Conservation (phyloP, 2,888 invertebrate genomes). For the Pharmacophagus antenor region DNA sequence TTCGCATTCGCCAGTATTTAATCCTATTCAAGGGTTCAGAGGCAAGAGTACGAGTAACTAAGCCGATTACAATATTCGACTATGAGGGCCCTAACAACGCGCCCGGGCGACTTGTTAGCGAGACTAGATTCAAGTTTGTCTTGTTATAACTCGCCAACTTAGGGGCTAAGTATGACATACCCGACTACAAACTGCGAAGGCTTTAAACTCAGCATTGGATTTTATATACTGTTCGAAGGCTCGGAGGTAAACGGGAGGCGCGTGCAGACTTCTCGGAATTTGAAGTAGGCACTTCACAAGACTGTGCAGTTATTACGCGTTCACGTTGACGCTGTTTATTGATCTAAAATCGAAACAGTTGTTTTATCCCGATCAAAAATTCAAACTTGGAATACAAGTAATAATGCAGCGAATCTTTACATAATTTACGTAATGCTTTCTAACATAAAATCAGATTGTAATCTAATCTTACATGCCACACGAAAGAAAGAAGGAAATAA, state of each 20-base stretch:
- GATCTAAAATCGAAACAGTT: too few relatives aligned
- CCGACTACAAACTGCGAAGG: conserved; percentile 42
- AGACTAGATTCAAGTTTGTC: conserved; percentile 57
- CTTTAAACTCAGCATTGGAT: conserved; percentile 38
- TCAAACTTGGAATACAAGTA: background rate
- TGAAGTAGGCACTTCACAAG: conserved; percentile 24
- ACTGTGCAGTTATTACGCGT: conserved; percentile 15
- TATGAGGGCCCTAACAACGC: conserved; percentile 45
- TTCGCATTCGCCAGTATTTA: conserved; percentile 40
- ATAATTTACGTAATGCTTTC: background rate
- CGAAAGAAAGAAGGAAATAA: conserved; percentile 1
- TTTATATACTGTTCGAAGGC: conserved; percentile 34
- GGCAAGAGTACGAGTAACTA: conserved; percentile 48
- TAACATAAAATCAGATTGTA: conserved; percentile 3
- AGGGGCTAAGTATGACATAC: conserved; percentile 44
- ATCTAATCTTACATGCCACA: background rate
- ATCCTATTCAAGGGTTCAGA: conserved; percentile 48
- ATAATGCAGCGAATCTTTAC: background rate
- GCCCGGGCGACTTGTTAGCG: conserved; percentile 55
- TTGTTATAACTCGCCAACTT: conserved; percentile 55
- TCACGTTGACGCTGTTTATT: conserved; percentile 9
- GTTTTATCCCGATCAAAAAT: too few relatives aligned
- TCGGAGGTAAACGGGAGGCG: conserved; percentile 28
- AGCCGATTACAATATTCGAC: conserved; percentile 62
- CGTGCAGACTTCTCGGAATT: conserved; percentile 26